Conservation (phyloP, 2,113 vertebrate species). For the Bubo scandiacus region DNA sequence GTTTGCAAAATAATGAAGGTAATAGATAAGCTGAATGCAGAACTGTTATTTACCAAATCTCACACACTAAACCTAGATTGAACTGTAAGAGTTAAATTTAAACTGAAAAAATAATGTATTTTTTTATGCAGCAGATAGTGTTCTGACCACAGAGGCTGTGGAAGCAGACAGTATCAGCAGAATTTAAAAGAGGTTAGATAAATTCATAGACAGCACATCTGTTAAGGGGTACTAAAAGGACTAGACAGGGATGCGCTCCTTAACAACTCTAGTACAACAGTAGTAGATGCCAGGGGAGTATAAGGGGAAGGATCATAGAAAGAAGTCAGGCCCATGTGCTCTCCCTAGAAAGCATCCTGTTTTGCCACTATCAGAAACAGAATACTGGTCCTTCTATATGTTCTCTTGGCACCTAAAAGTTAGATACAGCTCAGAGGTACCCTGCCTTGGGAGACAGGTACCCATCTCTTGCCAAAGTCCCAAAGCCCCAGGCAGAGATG, state of each 20-base stretch:
- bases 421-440: neutral
- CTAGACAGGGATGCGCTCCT: neutral
- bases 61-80: neutral
- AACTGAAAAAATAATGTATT: neutral
- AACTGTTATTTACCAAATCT: neutral
- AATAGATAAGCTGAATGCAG: neutral
- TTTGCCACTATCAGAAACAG: neutral
- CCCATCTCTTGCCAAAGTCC: neutral
- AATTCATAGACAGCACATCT: neutral
- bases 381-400: neutral
- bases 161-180: neutral
- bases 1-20: neutral
- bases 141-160: neutral
- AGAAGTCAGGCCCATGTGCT: neutral
- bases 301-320: neutral
- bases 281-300: neutral
- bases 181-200: conserved; percentile 4
- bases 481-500: neutral
- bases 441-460: neutral
- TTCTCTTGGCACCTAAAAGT: neutral
- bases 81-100: neutral
- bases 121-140: neutral
- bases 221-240: neutral
- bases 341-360: neutral
- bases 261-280: neutral